A percentile compares a stretch with the other conserved stretches of the same genome.
Conservation (phyloP, 2,113 vertebrate species). For the Paramisgurnus dabryanus region DNA sequence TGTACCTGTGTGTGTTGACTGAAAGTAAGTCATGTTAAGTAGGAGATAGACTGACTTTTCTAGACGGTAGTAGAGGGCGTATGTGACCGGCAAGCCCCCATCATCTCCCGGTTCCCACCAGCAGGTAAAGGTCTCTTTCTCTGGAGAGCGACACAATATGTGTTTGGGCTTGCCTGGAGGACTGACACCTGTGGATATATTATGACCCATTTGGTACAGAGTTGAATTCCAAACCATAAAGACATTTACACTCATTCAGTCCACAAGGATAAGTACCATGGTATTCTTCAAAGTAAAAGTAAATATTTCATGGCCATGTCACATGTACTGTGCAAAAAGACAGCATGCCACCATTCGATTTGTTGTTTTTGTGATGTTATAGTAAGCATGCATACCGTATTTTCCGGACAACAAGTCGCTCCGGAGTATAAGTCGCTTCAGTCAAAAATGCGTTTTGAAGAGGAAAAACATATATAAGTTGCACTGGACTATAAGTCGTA, state of each 20-base stretch:
- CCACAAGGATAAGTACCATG: too few relatives aligned
- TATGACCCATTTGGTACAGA: background rate
- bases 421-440: too few relatives aligned
- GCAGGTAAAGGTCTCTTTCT: slow-evolving; percentile 94
- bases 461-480: too few relatives aligned
- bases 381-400: too few relatives aligned
- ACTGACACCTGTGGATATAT: slow-evolving; percentile 71
- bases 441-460: too few relatives aligned
- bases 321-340: too few relatives aligned
- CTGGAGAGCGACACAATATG: slow-evolving; percentile 82
- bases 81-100: slow-evolving; percentile 82
- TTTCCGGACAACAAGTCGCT: too few relatives aligned
- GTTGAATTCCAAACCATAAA: background rate
- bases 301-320: too few relatives aligned
- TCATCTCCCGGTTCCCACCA: slow-evolving; percentile 88
- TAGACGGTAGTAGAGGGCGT: slow-evolving; percentile 83
- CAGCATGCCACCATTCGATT: too few relatives aligned
- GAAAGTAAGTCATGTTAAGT: slow-evolving; percentile 27
- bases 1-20: background rate
- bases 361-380: too few relatives aligned
- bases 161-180: slow-evolving; percentile 83
- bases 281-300: background rate
- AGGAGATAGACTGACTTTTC: slow-evolving; percentile 77
- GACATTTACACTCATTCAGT: background rate
- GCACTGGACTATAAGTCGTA: too few relatives aligned